phyloP scores from a whole-genome alignment of 2,888 invertebrate genomes.

The Lathronympha strigana region DNA sequence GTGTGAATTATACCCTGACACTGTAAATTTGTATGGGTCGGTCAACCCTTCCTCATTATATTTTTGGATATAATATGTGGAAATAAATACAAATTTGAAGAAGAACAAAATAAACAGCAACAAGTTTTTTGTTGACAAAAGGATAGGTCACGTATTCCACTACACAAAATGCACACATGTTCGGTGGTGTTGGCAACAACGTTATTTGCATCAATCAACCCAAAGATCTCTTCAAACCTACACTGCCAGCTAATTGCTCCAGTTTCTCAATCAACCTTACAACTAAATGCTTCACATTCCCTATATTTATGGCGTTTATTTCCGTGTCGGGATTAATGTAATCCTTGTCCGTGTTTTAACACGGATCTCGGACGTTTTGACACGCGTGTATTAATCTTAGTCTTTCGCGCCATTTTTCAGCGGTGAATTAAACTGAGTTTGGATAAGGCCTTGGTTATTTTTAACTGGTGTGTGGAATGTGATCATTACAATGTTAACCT shows the following conservation, averaged over 20 bases:
- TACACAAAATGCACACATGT: too few species aligned
- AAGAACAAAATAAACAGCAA: too few species aligned
- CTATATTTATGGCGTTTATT: background rate
- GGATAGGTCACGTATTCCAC: too few species aligned
- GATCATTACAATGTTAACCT: too few species aligned
- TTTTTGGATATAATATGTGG: too few species aligned
- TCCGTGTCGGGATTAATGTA: background rate
- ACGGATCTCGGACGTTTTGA: background rate
- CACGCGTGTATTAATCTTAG: conserved; percentile 5
- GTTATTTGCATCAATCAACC: too few species aligned
- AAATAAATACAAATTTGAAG: too few species aligned
- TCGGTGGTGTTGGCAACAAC: too few species aligned
- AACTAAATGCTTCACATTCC: background rate
- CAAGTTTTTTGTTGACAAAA: too few species aligned
- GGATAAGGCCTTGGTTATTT: conserved; percentile 13
- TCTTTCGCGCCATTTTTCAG: conserved; percentile 17
- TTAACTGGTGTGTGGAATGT: background rate
- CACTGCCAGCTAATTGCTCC: background rate
- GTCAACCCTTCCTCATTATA: too few species aligned
- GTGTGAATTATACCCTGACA: too few species aligned
- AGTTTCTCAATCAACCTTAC: conserved; percentile 8
- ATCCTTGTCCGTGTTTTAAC: conserved; percentile 25
- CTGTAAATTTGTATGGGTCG: too few species aligned
- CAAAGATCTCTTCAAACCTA: background rate
- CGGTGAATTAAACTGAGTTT: background rate